Base-by-base conservation (phyloP, 2,888 invertebrate species). In the Pherbina coryleti region DNA sequence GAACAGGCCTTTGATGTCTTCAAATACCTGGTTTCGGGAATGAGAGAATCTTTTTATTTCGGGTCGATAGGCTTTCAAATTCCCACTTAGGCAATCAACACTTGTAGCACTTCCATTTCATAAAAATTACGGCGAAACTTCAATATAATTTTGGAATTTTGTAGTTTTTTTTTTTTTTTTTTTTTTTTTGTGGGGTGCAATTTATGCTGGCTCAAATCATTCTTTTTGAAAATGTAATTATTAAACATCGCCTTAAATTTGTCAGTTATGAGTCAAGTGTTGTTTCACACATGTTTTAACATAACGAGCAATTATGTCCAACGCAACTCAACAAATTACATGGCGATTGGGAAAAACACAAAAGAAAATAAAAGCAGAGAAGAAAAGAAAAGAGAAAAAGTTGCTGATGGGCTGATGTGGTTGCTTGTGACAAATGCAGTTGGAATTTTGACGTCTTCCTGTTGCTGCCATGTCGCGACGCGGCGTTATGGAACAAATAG, bases 391-490 rank as follows among this genome's bases (percentile, higher is more conserved):
- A 55, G 9, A 22, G n/a, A 19, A 55, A 55, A 9, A 55, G 55
- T 55, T 8, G 17, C 17, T 17, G 34, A 55, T 34, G 51, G 17
- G 17, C 17, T 17, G 34, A 55, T 34, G 51, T 5, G 34, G 66
- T 53, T 25, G 34, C 8, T 22, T 66, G 79, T 83, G 83, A 79
- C 83, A 84, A 80, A 80, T 79, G 75, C 73, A 25, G 64, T 70
- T 73, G 80, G 81, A 83, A 83, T 83, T 80, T 60, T 76, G 73
- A 67, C 77, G 77, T 76, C 80, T 83, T 83, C 83, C 83, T 81
- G 83, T 81, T 81, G 60, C 49, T 11, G 28, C 17, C 25, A 7
- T 55, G 17, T 31, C 31, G n/a, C n/a, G 28, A 34, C 34, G 31
- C 14, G 17, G 22, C n/a, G 34, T 19, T 17, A 28, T 71, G 19